Conservation (phyloP, 2,888 invertebrate species). For the Macrosoma leucophasiata region DNA sequence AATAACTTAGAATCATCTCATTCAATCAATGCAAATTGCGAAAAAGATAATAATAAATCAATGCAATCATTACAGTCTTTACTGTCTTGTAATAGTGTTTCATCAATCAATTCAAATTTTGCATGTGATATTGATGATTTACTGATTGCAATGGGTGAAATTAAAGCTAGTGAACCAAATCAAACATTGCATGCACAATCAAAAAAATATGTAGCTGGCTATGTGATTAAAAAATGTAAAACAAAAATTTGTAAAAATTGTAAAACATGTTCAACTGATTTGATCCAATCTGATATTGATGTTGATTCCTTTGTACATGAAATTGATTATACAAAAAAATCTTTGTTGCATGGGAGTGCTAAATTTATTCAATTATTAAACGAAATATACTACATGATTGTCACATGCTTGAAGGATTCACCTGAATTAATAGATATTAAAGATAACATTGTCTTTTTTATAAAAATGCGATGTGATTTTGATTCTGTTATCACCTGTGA, state of each 20-base stretch:
- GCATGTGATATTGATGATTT: slow-evolving; percentile 4
- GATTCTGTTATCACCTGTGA: no score
- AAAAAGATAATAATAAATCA: slow-evolving; percentile 5
- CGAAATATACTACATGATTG: slow-evolving; percentile 4
- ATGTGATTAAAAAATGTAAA: slow-evolving; percentile 3
- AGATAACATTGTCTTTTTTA: slow-evolving; percentile 1
- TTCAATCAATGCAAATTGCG: slow-evolving; percentile 4
- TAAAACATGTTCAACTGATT: background rate
- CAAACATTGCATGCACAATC: background rate
- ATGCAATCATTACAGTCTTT: background rate
- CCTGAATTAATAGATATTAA: background rate
- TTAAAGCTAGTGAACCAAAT: no score
- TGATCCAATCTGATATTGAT: background rate
- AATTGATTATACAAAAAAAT: slow-evolving; percentile 1
- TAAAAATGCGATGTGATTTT: slow-evolving; percentile 1
- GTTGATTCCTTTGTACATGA: slow-evolving; percentile 1
- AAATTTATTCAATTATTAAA: no score
- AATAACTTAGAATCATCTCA: slow-evolving; percentile 2
- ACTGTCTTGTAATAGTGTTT: no score
- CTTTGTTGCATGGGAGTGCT: no score
- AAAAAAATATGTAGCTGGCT: no score
- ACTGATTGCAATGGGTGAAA: slow-evolving; percentile 1
- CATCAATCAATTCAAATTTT: slow-evolving; percentile 1
- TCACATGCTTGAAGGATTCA: slow-evolving; percentile 2
- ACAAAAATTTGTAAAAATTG: slow-evolving; percentile 1